Evolutionary conservation across 2,113 vertebrate species (phyloP).

Genomic region (Zosterops borbonicus): DNA sequence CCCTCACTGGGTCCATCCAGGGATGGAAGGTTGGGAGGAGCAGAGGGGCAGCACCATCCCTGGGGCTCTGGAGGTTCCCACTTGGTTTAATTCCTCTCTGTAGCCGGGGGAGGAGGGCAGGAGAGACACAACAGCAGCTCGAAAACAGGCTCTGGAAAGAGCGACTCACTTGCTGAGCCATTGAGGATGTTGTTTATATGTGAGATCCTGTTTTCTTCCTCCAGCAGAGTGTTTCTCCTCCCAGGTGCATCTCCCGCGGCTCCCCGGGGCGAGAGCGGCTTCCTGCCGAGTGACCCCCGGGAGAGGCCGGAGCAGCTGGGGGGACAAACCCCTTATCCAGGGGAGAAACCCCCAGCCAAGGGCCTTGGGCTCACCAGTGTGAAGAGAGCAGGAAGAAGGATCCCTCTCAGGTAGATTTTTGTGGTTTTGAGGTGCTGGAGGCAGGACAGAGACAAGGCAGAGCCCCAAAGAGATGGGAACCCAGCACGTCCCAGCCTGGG

Average conservation of each 20-base stretch:
- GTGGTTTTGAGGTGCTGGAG: not conserved
- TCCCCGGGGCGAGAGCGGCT: conserved; percentile 29
- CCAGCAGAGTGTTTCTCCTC: conserved; percentile 55
- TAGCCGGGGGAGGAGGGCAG: not conserved
- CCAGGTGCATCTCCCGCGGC: conserved; percentile 75
- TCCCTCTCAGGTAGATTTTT: not conserved
- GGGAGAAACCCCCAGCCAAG: not conserved
- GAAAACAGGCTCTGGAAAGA: conserved; percentile 60
- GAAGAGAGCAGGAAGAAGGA: conserved; percentile 1
- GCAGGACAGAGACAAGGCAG: not conserved
- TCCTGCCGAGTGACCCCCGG: conserved; percentile 44
- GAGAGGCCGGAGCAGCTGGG: not conserved
- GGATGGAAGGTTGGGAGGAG: not conserved
- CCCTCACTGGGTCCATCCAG: not conserved
- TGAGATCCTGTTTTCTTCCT: conserved; percentile 83
- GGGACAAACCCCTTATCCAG: fast-evolving
- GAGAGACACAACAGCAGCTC: conserved; percentile 35
- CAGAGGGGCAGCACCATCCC: not conserved
- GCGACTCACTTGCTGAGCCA: conserved; percentile 52
- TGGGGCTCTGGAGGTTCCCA: not conserved
- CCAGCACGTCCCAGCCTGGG: not conserved
- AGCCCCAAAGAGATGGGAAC: not conserved
- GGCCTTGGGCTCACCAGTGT: fast-evolving
- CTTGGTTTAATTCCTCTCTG: conserved; percentile 33
- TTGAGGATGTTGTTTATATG: conserved; percentile 81